Base-by-base conservation (phyloP, 2,113 vertebrate genomes). In the Grallaria varia region DNA sequence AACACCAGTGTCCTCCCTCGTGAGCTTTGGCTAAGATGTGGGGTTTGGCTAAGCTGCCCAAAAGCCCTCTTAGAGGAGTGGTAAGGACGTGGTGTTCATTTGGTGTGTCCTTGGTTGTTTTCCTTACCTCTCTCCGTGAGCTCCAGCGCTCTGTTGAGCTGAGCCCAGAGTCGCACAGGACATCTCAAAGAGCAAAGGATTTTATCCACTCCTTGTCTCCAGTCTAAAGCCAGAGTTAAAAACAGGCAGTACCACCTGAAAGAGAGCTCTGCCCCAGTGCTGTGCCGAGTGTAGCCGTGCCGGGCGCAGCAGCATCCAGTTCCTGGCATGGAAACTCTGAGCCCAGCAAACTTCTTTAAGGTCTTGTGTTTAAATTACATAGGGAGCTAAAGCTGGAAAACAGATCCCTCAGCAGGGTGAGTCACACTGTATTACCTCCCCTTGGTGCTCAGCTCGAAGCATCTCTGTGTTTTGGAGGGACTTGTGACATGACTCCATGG, bases 251-350 rank as follows among this genome's bases (percentile, higher is more conserved):
- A 35, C 20, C 45, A 71, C 42, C 72, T 80, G 31, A 84, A 74
- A 66, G n/a, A 75, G 52, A 89, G 35, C 42, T 89, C n/a, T 16
- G 35, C 18, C 67, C 35, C 55, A 59, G 1, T 42, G 31, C 22
- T 64, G 8, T 69, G 59, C 63, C 49, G 73, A 71, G 62, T 0
- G 0, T 37, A 42, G 17, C 72, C 11, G 1, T 62, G 23, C 28
- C 0, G 0, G 42, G 25, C 4, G 1, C 31, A 10, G 35, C 0
- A 0, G 25, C 37, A 47, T 81, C 66, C 8, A 19, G 52, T 30
- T 88, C 33, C 58, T 90, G 94, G 30, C 67, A 18, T 39, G 75
- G 63, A 83, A 83, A 73, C 45, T 82, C 56, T 66, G n/a, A 79
- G 40, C 50, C 40, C 50, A 53, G 62, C 75, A 80, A 58, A 68